Percentiles rank a stretch among this genome's conserved stretches.
Evolutionary conservation across 1,140 invertebrate genomes (phyloP).

Genomic region (Heliconius congener): DNA sequence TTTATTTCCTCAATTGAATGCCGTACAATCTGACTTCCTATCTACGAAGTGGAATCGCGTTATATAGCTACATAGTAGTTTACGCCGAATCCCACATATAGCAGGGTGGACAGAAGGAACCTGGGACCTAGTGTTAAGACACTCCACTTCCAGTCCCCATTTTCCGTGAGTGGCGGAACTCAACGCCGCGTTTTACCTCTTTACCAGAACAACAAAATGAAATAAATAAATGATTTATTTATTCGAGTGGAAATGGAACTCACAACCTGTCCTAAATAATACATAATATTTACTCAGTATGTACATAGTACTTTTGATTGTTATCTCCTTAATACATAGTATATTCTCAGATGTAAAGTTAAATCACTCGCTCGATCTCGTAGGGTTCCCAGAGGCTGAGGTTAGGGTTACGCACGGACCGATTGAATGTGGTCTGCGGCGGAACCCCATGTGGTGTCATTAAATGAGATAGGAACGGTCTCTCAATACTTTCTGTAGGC

Average conservation of each 20-base stretch:
- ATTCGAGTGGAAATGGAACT: too few species aligned
- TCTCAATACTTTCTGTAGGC: slow-evolving; percentile 35
- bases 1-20: slow-evolving; percentile 36
- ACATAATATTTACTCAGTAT: too few species aligned
- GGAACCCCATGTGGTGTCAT: slow-evolving; percentile 55
- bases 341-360: slow-evolving; percentile 56
- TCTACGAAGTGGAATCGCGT: slow-evolving; percentile 15
- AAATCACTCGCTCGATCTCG: slow-evolving; percentile 52
- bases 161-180: too few species aligned
- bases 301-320: slow-evolving; percentile 6
- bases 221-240: too few species aligned
- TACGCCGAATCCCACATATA: too few species aligned
- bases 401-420: slow-evolving; percentile 50
- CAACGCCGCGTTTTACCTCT: too few species aligned
- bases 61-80: background rate
- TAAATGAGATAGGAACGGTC: slow-evolving; percentile 51
- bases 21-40: slow-evolving; percentile 32
- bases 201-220: too few species aligned
- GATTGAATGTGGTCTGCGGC: slow-evolving; percentile 69
- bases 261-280: too few species aligned
- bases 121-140: too few species aligned
- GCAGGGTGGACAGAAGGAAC: too few species aligned
- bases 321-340: slow-evolving; percentile 40
- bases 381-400: slow-evolving; percentile 55
- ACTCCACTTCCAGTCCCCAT: too few species aligned